Evolutionary conservation across 2,113 vertebrate genomes (phyloP).

Genomic region (Andinoacara biseriatus): DNA sequence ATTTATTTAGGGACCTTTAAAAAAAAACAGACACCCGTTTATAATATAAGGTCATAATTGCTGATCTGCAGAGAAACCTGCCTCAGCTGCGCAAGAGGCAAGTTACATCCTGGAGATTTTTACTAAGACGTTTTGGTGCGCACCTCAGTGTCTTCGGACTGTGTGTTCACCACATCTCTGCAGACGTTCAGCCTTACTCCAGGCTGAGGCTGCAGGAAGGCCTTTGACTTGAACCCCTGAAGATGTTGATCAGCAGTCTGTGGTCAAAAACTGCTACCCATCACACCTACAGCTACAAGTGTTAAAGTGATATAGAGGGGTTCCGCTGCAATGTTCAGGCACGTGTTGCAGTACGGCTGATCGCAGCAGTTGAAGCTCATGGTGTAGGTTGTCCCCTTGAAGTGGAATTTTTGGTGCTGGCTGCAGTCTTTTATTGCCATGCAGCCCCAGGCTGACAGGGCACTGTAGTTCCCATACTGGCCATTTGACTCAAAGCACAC

Average conservation of each 20-base stretch:
- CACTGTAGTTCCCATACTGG: conserved; percentile 61
- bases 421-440: conserved; percentile 49
- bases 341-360: conserved; percentile 72
- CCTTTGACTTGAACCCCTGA: not conserved
- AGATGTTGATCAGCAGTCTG: not conserved
- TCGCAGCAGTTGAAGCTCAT: conserved; percentile 75
- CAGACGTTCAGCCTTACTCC: conserved; percentile 30
- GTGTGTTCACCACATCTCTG: not conserved
- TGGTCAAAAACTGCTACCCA: conserved; percentile 1
- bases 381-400: conserved; percentile 58
- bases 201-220: conserved; percentile 27
- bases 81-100: not conserved
- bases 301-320: conserved; percentile 9
- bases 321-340: not conserved
- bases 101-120: not conserved
- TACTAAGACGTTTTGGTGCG: not conserved
- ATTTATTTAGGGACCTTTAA: conserved; percentile 38
- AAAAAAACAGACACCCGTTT: not conserved
- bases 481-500: conserved; percentile 69
- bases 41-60: not conserved
- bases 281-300: conserved; percentile 21
- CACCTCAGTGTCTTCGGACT: conserved; percentile 50
- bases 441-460: conserved; percentile 71
- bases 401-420: not conserved
- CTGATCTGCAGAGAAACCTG: not conserved